Evolutionary conservation across 2,888 invertebrate species (phyloP).

Genomic region (Aromia moschata): DNA sequence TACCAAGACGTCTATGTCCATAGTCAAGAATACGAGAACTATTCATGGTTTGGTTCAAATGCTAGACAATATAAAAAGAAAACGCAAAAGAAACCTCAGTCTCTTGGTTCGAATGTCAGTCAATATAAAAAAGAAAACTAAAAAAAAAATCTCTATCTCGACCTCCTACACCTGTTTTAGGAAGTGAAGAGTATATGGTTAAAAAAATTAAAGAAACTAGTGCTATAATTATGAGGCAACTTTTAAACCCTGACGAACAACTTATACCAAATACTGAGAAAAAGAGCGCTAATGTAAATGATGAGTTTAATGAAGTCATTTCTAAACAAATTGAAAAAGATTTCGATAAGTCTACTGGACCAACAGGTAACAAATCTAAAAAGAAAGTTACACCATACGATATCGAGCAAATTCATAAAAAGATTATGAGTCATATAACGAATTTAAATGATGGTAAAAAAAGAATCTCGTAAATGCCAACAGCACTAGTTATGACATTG

Average conservation of each 20-base stretch:
- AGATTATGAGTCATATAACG: slow-evolving; percentile 57
- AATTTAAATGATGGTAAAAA: slow-evolving; percentile 55
- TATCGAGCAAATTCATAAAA: slow-evolving; percentile 55
- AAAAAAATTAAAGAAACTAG: slow-evolving; percentile 57
- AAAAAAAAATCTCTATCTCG: not conserved
- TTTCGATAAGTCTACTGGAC: slow-evolving; percentile 14
- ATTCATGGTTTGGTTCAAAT: not conserved
- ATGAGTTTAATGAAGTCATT: slow-evolving; percentile 1
- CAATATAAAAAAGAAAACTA: not conserved
- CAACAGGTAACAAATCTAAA: slow-evolving; percentile 14
- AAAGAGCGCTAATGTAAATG: not conserved
- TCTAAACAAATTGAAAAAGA: slow-evolving; percentile 11
- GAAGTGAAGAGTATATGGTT: slow-evolving; percentile 57
- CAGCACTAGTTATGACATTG: slow-evolving; percentile 54
- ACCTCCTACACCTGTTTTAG: slow-evolving; percentile 51
- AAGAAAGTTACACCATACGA: slow-evolving; percentile 37
- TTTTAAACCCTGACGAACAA: slow-evolving; percentile 41
- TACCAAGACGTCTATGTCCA: not conserved
- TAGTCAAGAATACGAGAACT: not conserved
- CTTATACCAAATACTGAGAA: not conserved
- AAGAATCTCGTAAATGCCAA: slow-evolving; percentile 56
- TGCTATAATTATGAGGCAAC: slow-evolving; percentile 55
- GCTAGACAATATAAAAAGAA: not conserved
- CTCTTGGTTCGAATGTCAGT: too few species aligned
- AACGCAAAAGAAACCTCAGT: not conserved